Evolutionary conservation across 2,797 vertebrate genomes (phyloP).

Genomic region (Enoplosus armatus): DNA sequence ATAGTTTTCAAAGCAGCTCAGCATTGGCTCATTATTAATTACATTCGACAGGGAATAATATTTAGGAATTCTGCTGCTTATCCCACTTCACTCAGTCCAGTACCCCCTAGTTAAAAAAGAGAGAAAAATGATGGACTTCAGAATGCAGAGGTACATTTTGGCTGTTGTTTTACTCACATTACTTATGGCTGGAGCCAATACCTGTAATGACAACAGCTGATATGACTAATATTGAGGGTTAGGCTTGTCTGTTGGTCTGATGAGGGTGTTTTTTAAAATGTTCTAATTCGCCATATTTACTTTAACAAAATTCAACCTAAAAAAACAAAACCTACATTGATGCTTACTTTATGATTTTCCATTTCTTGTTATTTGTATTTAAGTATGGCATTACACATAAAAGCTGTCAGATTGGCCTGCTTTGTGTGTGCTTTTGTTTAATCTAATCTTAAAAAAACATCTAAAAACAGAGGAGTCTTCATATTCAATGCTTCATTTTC

Average conservation of each 20-base stretch:
- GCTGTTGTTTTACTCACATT: neutral
- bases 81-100: neutral
- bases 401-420: neutral
- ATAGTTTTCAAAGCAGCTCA: neutral
- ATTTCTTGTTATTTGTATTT: neutral
- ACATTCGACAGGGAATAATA: neutral
- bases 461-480: neutral
- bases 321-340: neutral
- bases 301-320: no score
- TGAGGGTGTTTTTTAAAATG: neutral
- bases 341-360: neutral
- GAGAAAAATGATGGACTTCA: neutral
- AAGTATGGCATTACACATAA: neutral
- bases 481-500: neutral
- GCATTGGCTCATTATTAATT: conserved; percentile 1
- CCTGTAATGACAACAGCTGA: neutral
- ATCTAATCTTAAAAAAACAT: neutral
- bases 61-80: neutral
- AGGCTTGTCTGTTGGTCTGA: neutral
- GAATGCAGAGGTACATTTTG: neutral
- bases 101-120: neutral
- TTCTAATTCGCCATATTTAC: neutral
- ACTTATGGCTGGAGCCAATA: neutral
- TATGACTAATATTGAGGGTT: neutral
- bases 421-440: neutral